phyloP scores from a whole-genome alignment of 1,140 invertebrate species.

The Lamellibrachia luymesi region DNA sequence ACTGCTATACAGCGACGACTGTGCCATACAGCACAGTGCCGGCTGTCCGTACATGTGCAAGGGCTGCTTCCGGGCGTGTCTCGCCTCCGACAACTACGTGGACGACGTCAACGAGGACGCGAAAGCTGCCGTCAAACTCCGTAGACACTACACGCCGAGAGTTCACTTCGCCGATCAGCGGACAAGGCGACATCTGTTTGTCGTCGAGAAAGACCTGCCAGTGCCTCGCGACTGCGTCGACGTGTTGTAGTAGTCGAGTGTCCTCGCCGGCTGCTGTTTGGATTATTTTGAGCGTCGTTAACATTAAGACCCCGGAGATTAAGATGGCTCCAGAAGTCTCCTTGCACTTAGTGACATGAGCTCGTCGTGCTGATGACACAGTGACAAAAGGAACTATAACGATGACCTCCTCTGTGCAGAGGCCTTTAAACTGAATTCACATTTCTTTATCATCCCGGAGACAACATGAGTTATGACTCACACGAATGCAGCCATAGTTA shows the following conservation, averaged over 20 bases:
- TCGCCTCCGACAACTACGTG: constrained; percentile 19
- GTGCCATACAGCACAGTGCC: constrained; percentile 10
- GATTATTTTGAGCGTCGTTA: too few relatives aligned
- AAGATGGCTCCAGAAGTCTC: too few relatives aligned
- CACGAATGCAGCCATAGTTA: too few relatives aligned
- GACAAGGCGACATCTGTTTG: not conserved
- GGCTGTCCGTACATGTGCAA: constrained; percentile 15
- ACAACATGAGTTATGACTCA: too few relatives aligned
- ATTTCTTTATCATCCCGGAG: too few relatives aligned
- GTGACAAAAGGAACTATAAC: too few relatives aligned
- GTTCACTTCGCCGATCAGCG: not conserved
- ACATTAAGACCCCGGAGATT: too few relatives aligned
- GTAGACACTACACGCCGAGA: not conserved
- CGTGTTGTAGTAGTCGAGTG: not conserved
- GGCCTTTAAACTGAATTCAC: too few relatives aligned
- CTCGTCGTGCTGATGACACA: too few relatives aligned
- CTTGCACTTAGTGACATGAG: too few relatives aligned
- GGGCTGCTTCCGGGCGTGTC: constrained; percentile 25
- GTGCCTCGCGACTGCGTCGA: not conserved
- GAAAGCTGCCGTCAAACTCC: not conserved
- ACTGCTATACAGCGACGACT: constrained; percentile 20
- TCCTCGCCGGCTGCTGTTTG: too few relatives aligned
- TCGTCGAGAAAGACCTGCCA: not conserved
- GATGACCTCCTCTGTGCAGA: too few relatives aligned
- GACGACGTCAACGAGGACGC: constrained; percentile 8